Conservation (phyloP, 1,140 invertebrate genomes). For the Papilio xuthus region DNA sequence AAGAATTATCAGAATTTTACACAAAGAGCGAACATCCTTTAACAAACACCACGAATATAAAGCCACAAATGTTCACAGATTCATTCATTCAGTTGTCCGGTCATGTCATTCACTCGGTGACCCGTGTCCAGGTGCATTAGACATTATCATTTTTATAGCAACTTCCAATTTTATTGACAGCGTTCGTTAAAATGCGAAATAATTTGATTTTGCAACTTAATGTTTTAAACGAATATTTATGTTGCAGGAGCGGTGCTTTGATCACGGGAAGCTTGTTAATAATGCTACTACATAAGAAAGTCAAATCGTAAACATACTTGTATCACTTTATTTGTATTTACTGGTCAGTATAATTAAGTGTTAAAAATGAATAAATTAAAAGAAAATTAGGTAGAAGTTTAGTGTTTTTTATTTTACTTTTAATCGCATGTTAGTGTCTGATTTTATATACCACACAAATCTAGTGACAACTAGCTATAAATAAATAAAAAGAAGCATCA, state of each 20-base stretch:
- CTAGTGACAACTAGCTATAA: too few species aligned
- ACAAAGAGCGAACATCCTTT: too few species aligned
- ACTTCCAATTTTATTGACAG: constrained; percentile 8
- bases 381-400: neutral
- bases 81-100: neutral
- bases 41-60: too few species aligned
- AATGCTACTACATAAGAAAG: constrained; percentile 65
- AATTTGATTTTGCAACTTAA: constrained; percentile 14
- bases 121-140: neutral
- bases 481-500: neutral
- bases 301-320: constrained; percentile 47
- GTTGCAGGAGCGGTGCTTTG: constrained; percentile 71
- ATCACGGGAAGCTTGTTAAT: constrained; percentile 70
- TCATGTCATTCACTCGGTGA: neutral
- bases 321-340: neutral
- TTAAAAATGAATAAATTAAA: neutral
- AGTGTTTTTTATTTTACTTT: neutral
- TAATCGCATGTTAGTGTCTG: neutral
- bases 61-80: too few species aligned
- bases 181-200: constrained; percentile 23
- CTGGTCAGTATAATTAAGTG: neutral
- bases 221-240: constrained; percentile 5
- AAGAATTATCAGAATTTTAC: too few species aligned
- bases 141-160: constrained; percentile 14
- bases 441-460: neutral